These are phyloP conservation scores for Adoxophyes honmai DNA, from an alignment of 1,140 invertebrate species.

Conservation along the genomic window DNA sequence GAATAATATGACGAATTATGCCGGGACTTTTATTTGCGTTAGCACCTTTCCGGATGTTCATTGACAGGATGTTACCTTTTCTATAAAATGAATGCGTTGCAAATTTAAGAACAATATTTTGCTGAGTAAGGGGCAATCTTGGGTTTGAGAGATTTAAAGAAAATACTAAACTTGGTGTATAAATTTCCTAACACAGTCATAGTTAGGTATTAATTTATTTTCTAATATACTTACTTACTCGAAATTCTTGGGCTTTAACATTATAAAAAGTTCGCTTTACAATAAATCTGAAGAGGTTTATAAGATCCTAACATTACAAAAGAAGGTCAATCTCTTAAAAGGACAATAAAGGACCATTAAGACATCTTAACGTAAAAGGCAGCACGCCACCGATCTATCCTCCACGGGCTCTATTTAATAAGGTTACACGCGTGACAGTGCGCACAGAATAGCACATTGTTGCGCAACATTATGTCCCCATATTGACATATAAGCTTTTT, in stretches of 20 bases:
- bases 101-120: conserved; percentile 34
- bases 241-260: too few relatives aligned
- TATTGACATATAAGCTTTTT: conserved; percentile 68
- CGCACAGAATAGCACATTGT: conserved; percentile 49
- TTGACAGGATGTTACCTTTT: conserved; percentile 53
- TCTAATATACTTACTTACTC: too few relatives aligned
- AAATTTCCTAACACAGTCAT: too few relatives aligned
- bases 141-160: background rate
- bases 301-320: background rate
- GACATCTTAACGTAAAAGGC: conserved; percentile 13
- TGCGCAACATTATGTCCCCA: conserved; percentile 51
- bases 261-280: too few relatives aligned
- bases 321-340: conserved; percentile 11
- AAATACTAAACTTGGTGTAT: background rate
- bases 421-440: conserved; percentile 61
- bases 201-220: too few relatives aligned
- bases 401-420: conserved; percentile 60
- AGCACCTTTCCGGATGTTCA: conserved; percentile 71
- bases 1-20: conserved; percentile 76
- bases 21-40: conserved; percentile 54
- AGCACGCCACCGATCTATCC: conserved; percentile 50
- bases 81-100: conserved; percentile 40
- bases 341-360: conserved; percentile 10
- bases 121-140: conserved; percentile 27
- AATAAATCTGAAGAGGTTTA: too few relatives aligned